Conservation (phyloP, 2,797 vertebrate genomes). For the Rachycentron canadum region DNA sequence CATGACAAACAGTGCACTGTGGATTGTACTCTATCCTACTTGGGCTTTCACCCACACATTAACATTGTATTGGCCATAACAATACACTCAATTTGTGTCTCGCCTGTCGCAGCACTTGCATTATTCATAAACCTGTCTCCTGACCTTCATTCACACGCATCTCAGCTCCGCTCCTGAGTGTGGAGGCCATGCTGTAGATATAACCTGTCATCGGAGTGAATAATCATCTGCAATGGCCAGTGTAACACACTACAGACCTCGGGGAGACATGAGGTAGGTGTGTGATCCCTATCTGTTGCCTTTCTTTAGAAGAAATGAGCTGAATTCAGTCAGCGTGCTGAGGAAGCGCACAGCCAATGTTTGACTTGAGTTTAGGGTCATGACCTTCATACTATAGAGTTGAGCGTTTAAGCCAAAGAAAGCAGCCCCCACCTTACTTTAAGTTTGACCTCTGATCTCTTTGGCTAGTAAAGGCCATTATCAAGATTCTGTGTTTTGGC, state of each 20-base stretch:
- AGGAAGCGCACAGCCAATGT: neutral
- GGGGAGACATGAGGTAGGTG: neutral
- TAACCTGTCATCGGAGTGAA: conserved; percentile 29
- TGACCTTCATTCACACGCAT: conserved; percentile 22
- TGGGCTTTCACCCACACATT: conserved; percentile 2
- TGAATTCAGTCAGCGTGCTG: conserved; percentile 2
- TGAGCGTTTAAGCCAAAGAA: conserved; percentile 8
- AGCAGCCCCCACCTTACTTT: conserved; percentile 9
- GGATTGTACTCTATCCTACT: conserved; percentile 7
- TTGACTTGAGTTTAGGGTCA: conserved; percentile 5
- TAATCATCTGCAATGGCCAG: neutral
- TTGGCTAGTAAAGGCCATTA: conserved; percentile 29
- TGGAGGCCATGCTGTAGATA: conserved; percentile 27
- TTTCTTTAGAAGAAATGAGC: conserved; percentile 12
- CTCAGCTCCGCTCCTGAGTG: conserved; percentile 16
- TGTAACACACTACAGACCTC: conserved; percentile 11
- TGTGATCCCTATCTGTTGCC: neutral
- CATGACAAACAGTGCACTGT: neutral
- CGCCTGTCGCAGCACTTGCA: conserved; percentile 27
- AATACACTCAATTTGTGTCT: neutral
- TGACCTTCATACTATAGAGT: conserved; percentile 15
- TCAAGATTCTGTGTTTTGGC: neutral
- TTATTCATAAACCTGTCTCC: conserved; percentile 41
- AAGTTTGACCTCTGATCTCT: conserved; percentile 45
- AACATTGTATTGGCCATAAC: neutral